phyloP scores from a whole-genome alignment of 2,113 vertebrate species.

The Sminthopsis crassicaudata region DNA sequence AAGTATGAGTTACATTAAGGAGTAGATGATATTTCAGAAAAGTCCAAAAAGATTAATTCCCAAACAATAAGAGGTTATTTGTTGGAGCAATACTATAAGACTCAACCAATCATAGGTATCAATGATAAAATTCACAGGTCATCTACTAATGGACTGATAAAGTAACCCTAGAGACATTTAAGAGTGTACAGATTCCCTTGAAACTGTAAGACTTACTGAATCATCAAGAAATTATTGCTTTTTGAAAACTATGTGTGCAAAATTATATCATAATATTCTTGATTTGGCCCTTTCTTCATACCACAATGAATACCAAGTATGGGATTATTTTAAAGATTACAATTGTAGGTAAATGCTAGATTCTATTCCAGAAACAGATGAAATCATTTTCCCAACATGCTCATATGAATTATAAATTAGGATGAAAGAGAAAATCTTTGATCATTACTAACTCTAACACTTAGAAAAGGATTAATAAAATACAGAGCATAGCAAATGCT shows the following conservation, averaged over 20 bases:
- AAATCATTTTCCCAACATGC: not conserved
- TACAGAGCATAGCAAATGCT: conserved; percentile 1
- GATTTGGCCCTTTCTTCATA: conserved; percentile 16
- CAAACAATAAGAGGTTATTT: not conserved
- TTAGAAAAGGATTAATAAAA: conserved; percentile 14
- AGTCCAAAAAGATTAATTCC: not conserved
- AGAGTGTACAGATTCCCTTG: not conserved
- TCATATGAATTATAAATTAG: conserved; percentile 3
- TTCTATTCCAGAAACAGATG: not conserved
- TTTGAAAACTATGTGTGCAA: conserved; percentile 17
- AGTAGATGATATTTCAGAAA: not conserved
- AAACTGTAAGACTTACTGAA: not conserved
- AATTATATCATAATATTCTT: not conserved
- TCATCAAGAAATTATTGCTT: not conserved
- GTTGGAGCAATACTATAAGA: not conserved
- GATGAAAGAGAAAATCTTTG: not conserved
- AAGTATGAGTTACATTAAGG: not conserved
- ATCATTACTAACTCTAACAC: conserved; percentile 35
- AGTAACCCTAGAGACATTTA: not conserved
- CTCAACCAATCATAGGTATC: not conserved
- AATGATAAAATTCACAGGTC: not conserved
- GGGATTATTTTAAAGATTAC: conserved; percentile 7
- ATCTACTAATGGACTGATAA: not conserved
- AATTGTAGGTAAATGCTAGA: conserved; percentile 14
- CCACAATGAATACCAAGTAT: not conserved